Conservation (phyloP, 2,888 invertebrate genomes). For the Corythucha ciliata region DNA sequence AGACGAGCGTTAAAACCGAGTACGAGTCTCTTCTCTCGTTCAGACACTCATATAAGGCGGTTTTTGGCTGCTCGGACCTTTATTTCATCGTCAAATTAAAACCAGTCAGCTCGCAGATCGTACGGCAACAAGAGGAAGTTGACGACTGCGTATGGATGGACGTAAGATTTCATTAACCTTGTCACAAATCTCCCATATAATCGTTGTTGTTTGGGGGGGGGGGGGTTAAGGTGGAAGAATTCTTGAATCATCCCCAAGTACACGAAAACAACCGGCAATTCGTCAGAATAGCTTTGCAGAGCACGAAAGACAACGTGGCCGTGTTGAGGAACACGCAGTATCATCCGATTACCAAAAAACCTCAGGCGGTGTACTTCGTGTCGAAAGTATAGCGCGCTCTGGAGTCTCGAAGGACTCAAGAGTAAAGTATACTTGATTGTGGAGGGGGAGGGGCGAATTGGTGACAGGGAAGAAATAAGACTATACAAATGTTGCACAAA, state of each 20-base stretch:
- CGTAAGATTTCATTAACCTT: constrained; percentile 40
- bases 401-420: too few relatives aligned
- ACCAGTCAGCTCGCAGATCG: constrained; percentile 50
- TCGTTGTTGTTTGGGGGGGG: not conserved
- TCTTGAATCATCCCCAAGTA: constrained; percentile 58
- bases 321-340: constrained; percentile 49
- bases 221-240: constrained; percentile 49
- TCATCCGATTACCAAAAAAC: constrained; percentile 45
- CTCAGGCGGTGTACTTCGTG: constrained; percentile 40
- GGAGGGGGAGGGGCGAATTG: too few relatives aligned
- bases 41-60: constrained; percentile 65
- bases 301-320: constrained; percentile 51
- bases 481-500: too few relatives aligned
- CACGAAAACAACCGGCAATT: constrained; percentile 61
- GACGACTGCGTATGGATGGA: constrained; percentile 74
- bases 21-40: constrained; percentile 68
- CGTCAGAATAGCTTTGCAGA: constrained; percentile 56
- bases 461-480: too few relatives aligned
- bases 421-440: too few relatives aligned
- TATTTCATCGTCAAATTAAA: constrained; percentile 68
- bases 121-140: constrained; percentile 67
- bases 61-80: constrained; percentile 77
- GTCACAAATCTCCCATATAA: not conserved
- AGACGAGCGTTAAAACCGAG: constrained; percentile 70
- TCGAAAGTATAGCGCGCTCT: constrained; percentile 10